Base-by-base conservation (phyloP, 35 echinoderm and acorn worm genomes). In the Ophiothrix spiculata region DNA sequence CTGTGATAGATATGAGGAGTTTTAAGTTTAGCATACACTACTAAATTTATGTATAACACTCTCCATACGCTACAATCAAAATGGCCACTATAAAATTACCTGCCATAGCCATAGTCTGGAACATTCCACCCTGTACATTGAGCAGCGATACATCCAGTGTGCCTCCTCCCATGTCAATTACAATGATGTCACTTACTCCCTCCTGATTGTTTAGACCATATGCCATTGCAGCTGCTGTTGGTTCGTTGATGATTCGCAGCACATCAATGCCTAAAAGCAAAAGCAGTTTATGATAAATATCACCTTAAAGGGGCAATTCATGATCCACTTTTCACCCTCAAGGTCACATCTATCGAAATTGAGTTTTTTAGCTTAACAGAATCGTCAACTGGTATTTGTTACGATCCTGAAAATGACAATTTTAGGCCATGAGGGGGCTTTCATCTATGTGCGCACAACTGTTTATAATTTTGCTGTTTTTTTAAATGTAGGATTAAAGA, bases 31-130 rank as follows among this genome's bases (percentile, higher is more conserved):
- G 56, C 14, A 15, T 63, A 28, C 14, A 14, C 56, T 63, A 15
- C n/a, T 15, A 63, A 13, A 19, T 35, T 78, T 32, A 15, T 78
- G 76, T 23, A 19, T 32, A 16, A 78, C 34, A 15, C 76, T 15
- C 76, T 15, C 76, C 16, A 15, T 13, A 78, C 16, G 76, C 14
- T 13, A 19, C 76, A 37, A 14, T 63, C 14, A 63, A 15, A 63
- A 75, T 75, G 73, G 4, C 8, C 29, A 75, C 4, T 83, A 31
- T n/a, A 13, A 17, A 75, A 84, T 75, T 85, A 95, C 93, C 93
- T 76, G 93, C 93, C 76, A 94, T 95, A 0, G 93, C 93, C 77
- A 95, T 77, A 35, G 93, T 95, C 39, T 91, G 82, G 76, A 95
- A 95, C 93, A 95, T 95, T 79, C 93, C 93, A 78, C 93, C 93